Evolutionary conservation across 1,140 invertebrate species (phyloP).

Genomic region (Homalodisca vitripennis): DNA sequence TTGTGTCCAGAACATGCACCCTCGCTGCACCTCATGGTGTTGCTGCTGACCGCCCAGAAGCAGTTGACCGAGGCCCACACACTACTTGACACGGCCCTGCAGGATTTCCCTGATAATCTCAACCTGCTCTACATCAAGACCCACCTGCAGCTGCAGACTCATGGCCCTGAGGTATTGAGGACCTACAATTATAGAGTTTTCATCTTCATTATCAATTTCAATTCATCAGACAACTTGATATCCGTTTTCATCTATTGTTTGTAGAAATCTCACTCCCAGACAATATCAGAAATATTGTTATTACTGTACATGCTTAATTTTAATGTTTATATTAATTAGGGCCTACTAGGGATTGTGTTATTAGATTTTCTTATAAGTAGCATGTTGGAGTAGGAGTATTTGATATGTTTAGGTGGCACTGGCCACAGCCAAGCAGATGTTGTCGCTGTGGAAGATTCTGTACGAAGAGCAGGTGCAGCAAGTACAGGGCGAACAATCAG

Average conservation of each 20-base stretch:
- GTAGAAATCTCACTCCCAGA: no score
- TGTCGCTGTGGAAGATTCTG: constrained; percentile 80
- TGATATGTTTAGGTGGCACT: constrained; percentile 60
- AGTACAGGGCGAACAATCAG: constrained; percentile 38
- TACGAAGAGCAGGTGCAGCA: constrained; percentile 68
- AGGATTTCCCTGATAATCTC: constrained; percentile 89
- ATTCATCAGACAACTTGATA: no score
- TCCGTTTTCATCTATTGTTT: no score
- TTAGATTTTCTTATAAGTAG: no score
- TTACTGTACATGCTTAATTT: no score
- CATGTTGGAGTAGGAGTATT: no score
- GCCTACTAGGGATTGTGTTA: no score
- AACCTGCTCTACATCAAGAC: constrained; percentile 86
- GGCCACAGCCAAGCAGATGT: constrained; percentile 83
- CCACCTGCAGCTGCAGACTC: constrained; percentile 76
- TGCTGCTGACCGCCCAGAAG: constrained; percentile 81
- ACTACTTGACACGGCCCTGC: constrained; percentile 61
- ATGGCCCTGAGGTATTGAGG: constrained; percentile 66
- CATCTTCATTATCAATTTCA: no score
- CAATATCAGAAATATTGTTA: no score
- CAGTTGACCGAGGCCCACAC: constrained; percentile 78
- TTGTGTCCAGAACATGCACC: constrained; percentile 79
- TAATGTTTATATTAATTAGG: no score
- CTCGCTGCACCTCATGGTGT: constrained; percentile 80
- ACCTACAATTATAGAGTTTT: no score